A percentile compares a stretch with the other conserved stretches of the same genome.
Evolutionary conservation across 2,797 vertebrate genomes (phyloP).

Genomic region (Onychomys torridus): DNA sequence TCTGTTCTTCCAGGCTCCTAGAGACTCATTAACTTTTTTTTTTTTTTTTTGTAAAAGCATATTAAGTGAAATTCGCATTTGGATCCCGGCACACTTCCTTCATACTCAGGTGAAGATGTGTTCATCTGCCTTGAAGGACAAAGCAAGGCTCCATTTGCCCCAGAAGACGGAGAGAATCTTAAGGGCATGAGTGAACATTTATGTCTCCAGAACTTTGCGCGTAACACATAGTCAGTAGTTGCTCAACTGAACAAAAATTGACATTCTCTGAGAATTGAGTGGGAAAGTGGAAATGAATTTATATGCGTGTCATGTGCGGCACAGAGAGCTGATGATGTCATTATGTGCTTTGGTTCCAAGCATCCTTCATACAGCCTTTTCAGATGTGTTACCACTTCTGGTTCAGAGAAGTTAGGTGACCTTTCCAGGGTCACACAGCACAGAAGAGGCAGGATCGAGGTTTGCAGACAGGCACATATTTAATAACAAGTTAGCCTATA

Average conservation of each 20-base stretch:
- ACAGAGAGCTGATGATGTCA: not conserved
- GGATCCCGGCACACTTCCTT: not conserved
- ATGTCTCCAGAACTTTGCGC: not conserved
- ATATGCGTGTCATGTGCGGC: not conserved
- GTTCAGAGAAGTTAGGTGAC: not conserved
- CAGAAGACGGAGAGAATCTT: not conserved
- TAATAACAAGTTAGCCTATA: not conserved
- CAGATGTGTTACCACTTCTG: not conserved
- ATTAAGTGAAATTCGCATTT: not conserved
- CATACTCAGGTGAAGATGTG: not conserved
- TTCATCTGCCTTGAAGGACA: not conserved
- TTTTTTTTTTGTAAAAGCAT: not conserved
- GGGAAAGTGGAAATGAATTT: not conserved
- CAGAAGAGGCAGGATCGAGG: not conserved
- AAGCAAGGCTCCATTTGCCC: not conserved
- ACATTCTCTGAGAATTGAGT: not conserved
- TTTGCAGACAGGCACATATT: not conserved
- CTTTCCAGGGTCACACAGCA: not conserved
- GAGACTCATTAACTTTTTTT: not conserved
- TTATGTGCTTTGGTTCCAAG: not conserved
- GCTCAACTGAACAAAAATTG: not conserved
- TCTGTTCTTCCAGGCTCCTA: not conserved
- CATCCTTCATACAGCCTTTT: not conserved
- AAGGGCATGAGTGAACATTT: not conserved
- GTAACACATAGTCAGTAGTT: not conserved